phyloP scores from a whole-genome alignment of 2,113 vertebrate genomes.

The Asarcornis scutulata region DNA sequence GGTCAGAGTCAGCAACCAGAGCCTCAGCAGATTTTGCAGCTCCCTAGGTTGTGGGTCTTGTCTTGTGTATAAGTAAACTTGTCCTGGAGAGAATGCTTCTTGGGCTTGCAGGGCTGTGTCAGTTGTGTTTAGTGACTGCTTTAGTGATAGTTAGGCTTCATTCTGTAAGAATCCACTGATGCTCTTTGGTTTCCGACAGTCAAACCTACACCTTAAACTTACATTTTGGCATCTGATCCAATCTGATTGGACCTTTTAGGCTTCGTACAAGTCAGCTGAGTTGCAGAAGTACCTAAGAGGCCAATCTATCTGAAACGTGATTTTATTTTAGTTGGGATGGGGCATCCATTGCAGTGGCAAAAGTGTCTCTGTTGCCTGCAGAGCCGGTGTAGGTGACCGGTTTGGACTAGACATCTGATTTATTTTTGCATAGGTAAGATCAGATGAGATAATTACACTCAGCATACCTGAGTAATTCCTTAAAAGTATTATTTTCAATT shows the following conservation, averaged over 20 bases:
- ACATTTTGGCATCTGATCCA: neutral
- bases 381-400: neutral
- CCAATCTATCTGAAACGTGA: accelerated
- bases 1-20: neutral
- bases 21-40: neutral
- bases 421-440: neutral
- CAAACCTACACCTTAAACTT: neutral
- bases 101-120: neutral
- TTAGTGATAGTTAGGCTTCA: neutral
- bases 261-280: neutral
- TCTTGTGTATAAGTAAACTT: neutral
- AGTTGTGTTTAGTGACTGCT: neutral
- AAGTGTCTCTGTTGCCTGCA: neutral
- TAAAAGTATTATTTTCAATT: neutral
- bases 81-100: neutral
- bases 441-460: neutral
- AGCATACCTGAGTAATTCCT: neutral
- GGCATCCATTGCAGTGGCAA: neutral
- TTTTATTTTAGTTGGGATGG: neutral
- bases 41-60: neutral
- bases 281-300: neutral
- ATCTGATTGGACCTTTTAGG: neutral
- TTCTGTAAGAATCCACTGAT: neutral
- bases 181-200: neutral
- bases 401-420: neutral